Base-by-base conservation (phyloP, 2,797 vertebrate species). In the Lemur catta region DNA sequence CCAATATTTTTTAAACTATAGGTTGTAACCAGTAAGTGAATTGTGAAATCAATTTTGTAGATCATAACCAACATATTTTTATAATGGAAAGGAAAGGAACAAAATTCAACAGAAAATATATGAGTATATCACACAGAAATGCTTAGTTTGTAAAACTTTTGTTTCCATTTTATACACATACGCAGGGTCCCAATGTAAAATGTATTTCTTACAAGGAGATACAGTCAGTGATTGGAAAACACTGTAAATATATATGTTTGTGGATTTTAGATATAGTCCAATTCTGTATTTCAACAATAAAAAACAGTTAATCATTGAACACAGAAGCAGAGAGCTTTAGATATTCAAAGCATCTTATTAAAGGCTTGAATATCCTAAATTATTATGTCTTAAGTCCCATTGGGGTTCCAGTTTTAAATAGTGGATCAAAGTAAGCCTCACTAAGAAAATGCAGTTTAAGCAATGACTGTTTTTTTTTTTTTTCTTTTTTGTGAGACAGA, bases 261-360 rank as follows among this genome's bases (percentile, higher is more conserved):
- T 38, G n/a, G 33, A 59, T 71, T 84, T 85, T 78, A 85, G 2
- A 84, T 65, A 75, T 55, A 75, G 81, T 78, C 15, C 17, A 57
- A 74, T 67, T 90, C 12, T 63, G 5, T 35, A 43, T 52, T 65
- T 84, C 38, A 90, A 55, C 35, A 76, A n/a, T 24, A 48, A 93
- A 84, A 84, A 61, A 57, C 30, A 71, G 57, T 50, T 80, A 76
- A 76, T n/a, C 35, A 38, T 20, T 79, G 57, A 84, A 91, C 20
- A 88, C 2, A 89, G 55, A 96, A 90, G 50, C 15, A 86, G 76
- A 94, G 46, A 93, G 63, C 50, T 90, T 89, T 88, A 81, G 50
- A 89, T 15, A 43, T 85, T 78, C 67, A 89, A 91, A 85, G 38
- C 41, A 46, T 33, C 55, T 91, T 55, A 89, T 35, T 57, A 96